phyloP scores from a whole-genome alignment of 2,888 invertebrate genomes.

The Furcula furcula region DNA sequence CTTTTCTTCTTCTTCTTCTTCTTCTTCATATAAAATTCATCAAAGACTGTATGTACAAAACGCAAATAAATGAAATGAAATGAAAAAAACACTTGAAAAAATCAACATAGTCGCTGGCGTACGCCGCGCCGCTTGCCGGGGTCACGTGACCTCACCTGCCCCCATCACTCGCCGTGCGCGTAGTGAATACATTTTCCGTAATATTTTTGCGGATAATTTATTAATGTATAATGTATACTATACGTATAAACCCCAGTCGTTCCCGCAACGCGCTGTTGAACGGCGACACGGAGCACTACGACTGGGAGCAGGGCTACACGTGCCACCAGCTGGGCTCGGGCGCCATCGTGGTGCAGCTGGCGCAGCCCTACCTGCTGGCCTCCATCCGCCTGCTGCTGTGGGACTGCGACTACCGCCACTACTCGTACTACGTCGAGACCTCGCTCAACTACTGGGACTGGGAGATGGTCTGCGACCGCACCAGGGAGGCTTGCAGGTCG shows the following conservation, averaged over 20 bases:
- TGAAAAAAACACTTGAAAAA: too few relatives aligned
- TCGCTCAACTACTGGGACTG: slow-evolving; percentile 96
- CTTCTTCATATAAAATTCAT: too few relatives aligned
- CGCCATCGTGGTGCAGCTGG: slow-evolving; percentile 96
- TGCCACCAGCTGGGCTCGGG: slow-evolving; percentile 98
- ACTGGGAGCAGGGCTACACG: slow-evolving; percentile 99
- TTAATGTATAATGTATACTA: background rate
- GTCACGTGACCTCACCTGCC: too few relatives aligned
- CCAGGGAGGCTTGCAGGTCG: slow-evolving; percentile 89
- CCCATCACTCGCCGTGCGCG: too few relatives aligned
- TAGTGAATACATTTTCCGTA: too few relatives aligned
- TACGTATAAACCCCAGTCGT: slow-evolving; percentile 80
- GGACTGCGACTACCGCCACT: slow-evolving; percentile 98
- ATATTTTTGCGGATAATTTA: too few relatives aligned
- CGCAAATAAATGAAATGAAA: too few relatives aligned
- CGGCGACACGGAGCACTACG: slow-evolving; percentile 96
- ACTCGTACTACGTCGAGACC: slow-evolving; percentile 97
- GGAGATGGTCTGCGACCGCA: slow-evolving; percentile 94
- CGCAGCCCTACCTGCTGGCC: slow-evolving; percentile 96
- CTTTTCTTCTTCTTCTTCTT: too few relatives aligned
- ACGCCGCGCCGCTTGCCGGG: too few relatives aligned
- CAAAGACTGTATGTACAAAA: too few relatives aligned
- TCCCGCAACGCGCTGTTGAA: slow-evolving; percentile 97
- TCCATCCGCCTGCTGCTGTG: slow-evolving; percentile 96
- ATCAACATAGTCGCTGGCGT: too few relatives aligned